Evolutionary conservation across 2,888 invertebrate species (phyloP).

Genomic region (Napeogenes sylphis): DNA sequence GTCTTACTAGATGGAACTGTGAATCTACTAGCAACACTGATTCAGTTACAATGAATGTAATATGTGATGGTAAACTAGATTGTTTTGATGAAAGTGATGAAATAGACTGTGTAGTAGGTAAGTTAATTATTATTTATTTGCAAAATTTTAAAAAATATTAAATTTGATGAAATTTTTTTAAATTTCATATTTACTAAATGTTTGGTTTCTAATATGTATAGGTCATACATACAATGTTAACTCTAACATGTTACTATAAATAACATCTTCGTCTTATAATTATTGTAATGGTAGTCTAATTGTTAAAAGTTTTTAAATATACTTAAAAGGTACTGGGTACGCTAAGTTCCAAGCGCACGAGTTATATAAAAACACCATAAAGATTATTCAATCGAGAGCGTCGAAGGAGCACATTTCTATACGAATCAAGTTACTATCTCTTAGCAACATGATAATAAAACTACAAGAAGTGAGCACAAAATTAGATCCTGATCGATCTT

Average conservation of each 20-base stretch:
- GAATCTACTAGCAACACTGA: conserved; percentile 40
- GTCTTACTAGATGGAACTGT: conserved; percentile 51
- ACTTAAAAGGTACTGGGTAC: conserved; percentile 38
- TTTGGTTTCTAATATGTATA: no score
- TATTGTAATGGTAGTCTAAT: no score
- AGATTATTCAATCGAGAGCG: conserved; percentile 41
- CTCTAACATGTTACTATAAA: no score
- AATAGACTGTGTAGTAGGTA: conserved; percentile 49
- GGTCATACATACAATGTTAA: no score
- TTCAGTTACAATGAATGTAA: conserved; percentile 43
- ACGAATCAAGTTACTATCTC: conserved; percentile 36
- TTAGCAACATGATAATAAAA: conserved; percentile 39
- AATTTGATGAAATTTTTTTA: no score
- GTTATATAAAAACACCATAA: conserved; percentile 43
- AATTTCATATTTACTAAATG: no score
- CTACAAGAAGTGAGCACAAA: conserved; percentile 42
- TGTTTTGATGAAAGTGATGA: conserved; percentile 65
- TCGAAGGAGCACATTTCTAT: conserved; percentile 35
- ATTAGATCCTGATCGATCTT: conserved; percentile 31
- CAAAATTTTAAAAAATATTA: no score
- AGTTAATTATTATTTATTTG: conserved; percentile 8
- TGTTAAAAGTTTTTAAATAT: background rate
- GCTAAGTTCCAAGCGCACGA: conserved; percentile 48
- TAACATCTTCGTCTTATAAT: no score
- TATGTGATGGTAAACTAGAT: conserved; percentile 67